Percentiles rank a stretch among this genome's conserved stretches.
Evolutionary conservation across 2,888 invertebrate species (phyloP).

Genomic region (Melanotus villosus): DNA sequence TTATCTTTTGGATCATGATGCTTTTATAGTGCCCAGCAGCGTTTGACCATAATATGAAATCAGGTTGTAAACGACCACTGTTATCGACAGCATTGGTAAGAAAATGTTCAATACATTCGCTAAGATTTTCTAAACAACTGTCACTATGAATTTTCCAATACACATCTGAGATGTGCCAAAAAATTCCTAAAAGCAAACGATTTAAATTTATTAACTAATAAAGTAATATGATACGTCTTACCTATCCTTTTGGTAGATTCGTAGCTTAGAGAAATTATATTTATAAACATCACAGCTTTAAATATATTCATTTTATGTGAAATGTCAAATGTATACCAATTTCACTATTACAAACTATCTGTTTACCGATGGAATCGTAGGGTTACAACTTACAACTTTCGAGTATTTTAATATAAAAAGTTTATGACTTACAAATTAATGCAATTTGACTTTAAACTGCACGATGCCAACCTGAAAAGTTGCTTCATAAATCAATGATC

Average conservation of each 20-base stretch:
- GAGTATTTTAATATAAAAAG: no score
- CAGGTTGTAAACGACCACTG: not conserved
- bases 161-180: conserved; percentile 32
- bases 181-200: conserved; percentile 17
- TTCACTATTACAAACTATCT: no score
- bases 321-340: no score
- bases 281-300: no score
- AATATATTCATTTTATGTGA: no score
- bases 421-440: no score
- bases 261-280: no score
- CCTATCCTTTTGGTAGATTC: conserved; percentile 1
- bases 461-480: no score
- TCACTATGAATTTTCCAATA: not conserved
- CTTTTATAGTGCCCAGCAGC: not conserved
- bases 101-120: not conserved
- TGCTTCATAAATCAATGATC: no score
- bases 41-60: conserved; percentile 20
- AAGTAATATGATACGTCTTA: not conserved
- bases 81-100: not conserved
- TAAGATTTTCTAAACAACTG: not conserved
- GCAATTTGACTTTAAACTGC: no score
- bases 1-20: not conserved
- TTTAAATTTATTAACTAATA: not conserved
- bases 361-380: no score
- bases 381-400: no score